Evolutionary conservation across 2,113 vertebrate genomes (phyloP).

Genomic region (Ictalurus furcatus): DNA sequence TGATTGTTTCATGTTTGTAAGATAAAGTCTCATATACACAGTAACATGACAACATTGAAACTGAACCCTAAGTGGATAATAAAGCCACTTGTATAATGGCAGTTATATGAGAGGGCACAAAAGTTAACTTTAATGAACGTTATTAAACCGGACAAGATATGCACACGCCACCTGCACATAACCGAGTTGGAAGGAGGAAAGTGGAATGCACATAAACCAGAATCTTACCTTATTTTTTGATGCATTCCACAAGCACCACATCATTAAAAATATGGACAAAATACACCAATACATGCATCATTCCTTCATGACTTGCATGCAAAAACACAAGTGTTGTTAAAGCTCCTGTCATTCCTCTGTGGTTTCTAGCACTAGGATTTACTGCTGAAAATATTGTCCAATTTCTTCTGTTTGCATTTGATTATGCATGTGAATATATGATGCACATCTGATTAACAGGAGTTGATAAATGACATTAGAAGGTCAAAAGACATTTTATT

Average conservation of each 20-base stretch:
- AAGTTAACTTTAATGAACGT: not conserved
- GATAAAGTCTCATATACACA: not conserved
- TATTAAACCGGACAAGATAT: not conserved
- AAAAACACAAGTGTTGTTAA: not conserved
- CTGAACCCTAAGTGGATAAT: too few relatives aligned
- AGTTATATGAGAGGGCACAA: not conserved
- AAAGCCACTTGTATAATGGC: not conserved
- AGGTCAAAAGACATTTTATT: not conserved
- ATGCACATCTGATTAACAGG: not conserved
- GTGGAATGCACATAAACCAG: not conserved
- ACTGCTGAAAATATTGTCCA: not conserved
- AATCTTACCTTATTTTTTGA: not conserved
- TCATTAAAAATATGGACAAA: not conserved
- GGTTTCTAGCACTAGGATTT: not conserved
- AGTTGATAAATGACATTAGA: not conserved
- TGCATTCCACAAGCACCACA: not conserved
- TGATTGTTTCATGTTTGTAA: too few relatives aligned
- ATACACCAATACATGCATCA: not conserved
- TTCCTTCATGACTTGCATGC: not conserved
- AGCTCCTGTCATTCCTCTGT: not conserved
- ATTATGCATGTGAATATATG: not conserved
- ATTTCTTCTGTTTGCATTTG: not conserved
- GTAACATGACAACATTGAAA: not conserved
- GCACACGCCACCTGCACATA: not conserved
- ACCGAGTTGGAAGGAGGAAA: not conserved